A percentile compares a stretch with the other conserved stretches of the same genome.
These are phyloP conservation scores for Drosophila helvetica DNA, from an alignment of 2,888 invertebrate genomes.

Conservation along the genomic window DNA sequence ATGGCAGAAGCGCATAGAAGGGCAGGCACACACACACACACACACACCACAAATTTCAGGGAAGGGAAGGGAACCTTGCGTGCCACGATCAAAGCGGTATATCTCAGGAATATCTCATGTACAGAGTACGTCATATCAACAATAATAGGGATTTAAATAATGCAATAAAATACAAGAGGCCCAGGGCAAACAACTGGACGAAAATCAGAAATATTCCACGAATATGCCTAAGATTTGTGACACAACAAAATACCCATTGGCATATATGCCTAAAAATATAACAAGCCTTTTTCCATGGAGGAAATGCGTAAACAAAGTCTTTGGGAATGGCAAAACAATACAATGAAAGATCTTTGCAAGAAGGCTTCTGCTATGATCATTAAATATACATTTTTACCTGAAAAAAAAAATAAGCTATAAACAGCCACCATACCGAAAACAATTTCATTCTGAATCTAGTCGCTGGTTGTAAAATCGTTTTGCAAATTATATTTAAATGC, in stretches of 20 bases:
- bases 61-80: slow-evolving; percentile 53
- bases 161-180: neutral
- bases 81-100: slow-evolving; percentile 38
- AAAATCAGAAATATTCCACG: neutral
- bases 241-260: too few species aligned
- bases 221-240: too few species aligned
- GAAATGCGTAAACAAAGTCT: too few species aligned
- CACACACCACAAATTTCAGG: slow-evolving; percentile 53
- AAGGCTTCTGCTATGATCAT: neutral
- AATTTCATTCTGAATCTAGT: slow-evolving; percentile 37
- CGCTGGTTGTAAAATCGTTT: slow-evolving; percentile 8
- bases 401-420: neutral
- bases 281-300: neutral
- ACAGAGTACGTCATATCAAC: too few species aligned
- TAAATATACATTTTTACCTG: neutral
- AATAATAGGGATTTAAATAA: neutral
- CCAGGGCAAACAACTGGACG: neutral
- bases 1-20: slow-evolving; percentile 58
- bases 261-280: neutral
- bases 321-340: too few species aligned
- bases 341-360: too few species aligned
- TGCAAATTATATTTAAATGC: slow-evolving; percentile 27
- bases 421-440: neutral
- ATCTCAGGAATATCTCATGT: too few species aligned
- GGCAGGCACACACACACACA: slow-evolving; percentile 16